Conservation (phyloP, 2,113 vertebrate genomes). For the Bostrychus sinensis region DNA sequence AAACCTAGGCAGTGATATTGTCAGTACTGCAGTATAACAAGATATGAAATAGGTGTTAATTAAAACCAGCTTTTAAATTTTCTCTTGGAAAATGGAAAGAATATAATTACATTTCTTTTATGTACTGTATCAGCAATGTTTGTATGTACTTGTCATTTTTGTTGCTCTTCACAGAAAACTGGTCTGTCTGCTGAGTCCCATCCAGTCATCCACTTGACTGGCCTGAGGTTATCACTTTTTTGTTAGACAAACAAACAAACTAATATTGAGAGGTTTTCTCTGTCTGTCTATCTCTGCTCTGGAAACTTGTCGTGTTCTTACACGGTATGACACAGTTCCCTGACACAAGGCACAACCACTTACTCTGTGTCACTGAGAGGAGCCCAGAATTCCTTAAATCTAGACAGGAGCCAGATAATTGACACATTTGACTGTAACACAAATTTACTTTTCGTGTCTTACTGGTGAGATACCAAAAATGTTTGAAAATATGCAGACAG, state of each 20-base stretch:
- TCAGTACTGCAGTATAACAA: no score
- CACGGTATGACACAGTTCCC: background rate
- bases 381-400: slow-evolving; percentile 1
- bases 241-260: slow-evolving; percentile 1
- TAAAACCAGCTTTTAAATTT: no score
- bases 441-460: slow-evolving; percentile 2
- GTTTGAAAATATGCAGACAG: background rate
- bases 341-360: slow-evolving; percentile 5
- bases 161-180: no score
- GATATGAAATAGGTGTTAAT: no score
- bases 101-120: background rate
- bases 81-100: no score
- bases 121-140: background rate
- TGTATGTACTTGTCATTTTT: background rate
- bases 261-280: background rate
- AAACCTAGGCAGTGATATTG: no score
- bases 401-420: slow-evolving; percentile 1
- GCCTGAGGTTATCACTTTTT: background rate
- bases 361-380: slow-evolving; percentile 1
- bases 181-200: background rate
- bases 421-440: slow-evolving; percentile 5
- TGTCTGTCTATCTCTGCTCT: background rate
- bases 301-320: background rate
- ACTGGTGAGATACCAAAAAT: background rate
- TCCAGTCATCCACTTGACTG: slow-evolving; percentile 6